Conservation (phyloP, 1,140 invertebrate genomes). For the Portunus trituberculatus region DNA sequence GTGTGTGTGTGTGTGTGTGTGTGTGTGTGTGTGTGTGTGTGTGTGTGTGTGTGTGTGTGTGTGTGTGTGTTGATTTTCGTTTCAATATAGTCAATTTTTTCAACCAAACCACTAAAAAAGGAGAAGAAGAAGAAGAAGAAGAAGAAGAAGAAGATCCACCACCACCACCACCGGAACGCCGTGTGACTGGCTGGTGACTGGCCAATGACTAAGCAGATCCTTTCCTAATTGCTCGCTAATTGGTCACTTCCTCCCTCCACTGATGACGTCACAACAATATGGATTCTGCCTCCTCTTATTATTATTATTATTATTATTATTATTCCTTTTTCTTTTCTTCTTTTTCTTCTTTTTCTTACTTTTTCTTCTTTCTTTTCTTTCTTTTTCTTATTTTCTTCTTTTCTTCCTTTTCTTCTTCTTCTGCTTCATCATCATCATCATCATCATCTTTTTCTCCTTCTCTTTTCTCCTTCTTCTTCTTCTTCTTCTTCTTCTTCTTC, state of each 20-base stretch:
- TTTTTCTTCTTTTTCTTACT: background rate
- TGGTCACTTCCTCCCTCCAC: background rate
- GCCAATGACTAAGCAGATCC: background rate
- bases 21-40: conserved; percentile 6
- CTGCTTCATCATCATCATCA: background rate
- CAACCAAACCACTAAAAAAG: background rate
- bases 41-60: background rate
- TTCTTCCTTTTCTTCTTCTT: too few relatives aligned
- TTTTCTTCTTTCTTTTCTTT: background rate
- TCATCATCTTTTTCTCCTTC: too few relatives aligned
- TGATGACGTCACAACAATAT: background rate
- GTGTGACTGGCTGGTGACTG: background rate
- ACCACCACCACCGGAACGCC: too few relatives aligned
- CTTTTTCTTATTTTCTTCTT: background rate
- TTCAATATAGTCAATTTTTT: too few relatives aligned
- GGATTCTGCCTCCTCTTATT: background rate
- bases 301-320: background rate
- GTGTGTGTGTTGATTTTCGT: background rate
- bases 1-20: conserved; percentile 12
- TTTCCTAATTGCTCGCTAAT: background rate
- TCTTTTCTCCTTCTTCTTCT: background rate
- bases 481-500: background rate
- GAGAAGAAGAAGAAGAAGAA: background rate
- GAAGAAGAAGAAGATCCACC: too few relatives aligned
- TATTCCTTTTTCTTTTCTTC: background rate